A percentile compares a stretch with the other conserved stretches of the same genome.
phyloP scores from a whole-genome alignment of 1,140 invertebrate species.

The Heliothis subflexa region DNA sequence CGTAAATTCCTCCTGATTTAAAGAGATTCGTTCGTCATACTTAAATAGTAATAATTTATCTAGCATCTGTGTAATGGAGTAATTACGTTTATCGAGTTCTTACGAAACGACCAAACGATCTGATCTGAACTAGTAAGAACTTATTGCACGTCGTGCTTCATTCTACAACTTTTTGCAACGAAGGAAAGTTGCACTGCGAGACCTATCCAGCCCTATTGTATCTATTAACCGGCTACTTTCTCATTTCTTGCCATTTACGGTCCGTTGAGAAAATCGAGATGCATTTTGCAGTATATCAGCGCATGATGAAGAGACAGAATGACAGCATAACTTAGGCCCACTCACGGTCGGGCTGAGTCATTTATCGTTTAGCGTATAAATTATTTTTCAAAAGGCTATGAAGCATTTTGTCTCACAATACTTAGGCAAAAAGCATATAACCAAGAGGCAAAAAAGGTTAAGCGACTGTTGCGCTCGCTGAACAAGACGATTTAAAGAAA shows the following conservation, averaged over 20 bases:
- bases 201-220: slow-evolving; percentile 83
- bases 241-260: slow-evolving; percentile 83
- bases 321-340: slow-evolving; percentile 60
- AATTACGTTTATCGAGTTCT: slow-evolving; percentile 67
- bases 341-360: slow-evolving; percentile 39
- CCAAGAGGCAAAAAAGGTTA: slow-evolving; percentile 36
- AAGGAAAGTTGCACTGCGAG: slow-evolving; percentile 79
- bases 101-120: slow-evolving; percentile 72
- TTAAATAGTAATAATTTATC: slow-evolving; percentile 57
- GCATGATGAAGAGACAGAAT: slow-evolving; percentile 61
- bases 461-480: slow-evolving; percentile 44
- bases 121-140: slow-evolving; percentile 67
- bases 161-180: slow-evolving; percentile 75
- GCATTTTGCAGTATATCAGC: slow-evolving; percentile 63
- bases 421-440: slow-evolving; percentile 14
- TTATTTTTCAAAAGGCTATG: slow-evolving; percentile 38
- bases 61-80: slow-evolving; percentile 49
- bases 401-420: slow-evolving; percentile 10
- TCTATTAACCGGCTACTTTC: slow-evolving; percentile 84
- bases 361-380: slow-evolving; percentile 39
- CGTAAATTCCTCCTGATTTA: slow-evolving; percentile 65
- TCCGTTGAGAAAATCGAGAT: slow-evolving; percentile 80
- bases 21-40: slow-evolving; percentile 57
- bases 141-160: slow-evolving; percentile 68
- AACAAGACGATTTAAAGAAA: slow-evolving; percentile 60